Evolutionary conservation across 1,140 invertebrate genomes (phyloP), one percentile per base, ranked within the genome.

Genomic region (Colletes gigas): DNA sequence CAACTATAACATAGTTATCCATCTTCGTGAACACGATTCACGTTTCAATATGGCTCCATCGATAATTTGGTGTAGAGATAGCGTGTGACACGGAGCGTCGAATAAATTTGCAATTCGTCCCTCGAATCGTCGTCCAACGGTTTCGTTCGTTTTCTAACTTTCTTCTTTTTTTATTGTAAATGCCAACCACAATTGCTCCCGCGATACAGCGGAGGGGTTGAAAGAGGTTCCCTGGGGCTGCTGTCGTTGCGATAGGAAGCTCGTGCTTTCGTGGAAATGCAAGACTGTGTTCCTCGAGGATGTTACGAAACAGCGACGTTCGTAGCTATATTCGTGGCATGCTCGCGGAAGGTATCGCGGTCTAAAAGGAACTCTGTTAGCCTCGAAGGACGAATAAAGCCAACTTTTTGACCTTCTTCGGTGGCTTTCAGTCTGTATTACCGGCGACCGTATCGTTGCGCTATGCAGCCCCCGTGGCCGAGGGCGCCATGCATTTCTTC

Each of bases 381-480:
- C 69, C 80, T 82, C 76, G 70, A 62, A 82, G 75, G 81, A 73
- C 68, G 66, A 70, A 78, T 82, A 82, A 82, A 79, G 52, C 47
- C 60, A 57, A 60, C 52, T 65, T 82, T 78, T 57, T 62, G 75
- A 78, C 68, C 75, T 82, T 8, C 68, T 17, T 47, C 14, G 57
- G 66, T 78, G 67, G 50, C 75, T 82, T 65, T 82, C 78, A 82
- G 75, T 71, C 75, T 82, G 68, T 55, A 78, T 82, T 82, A 82
- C 67, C 75, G 54, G 67, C 76, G 75, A 71, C 21, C 59, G 62
- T 65, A 73, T n/a, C 54, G 69, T 60, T 59, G 63, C 60, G 68
- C 52, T 79, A 79, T 82, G 75, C 44, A 47, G 9, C 44, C 44
- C 44, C 9, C 44, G 44, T 47, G 9, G 9, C 9, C 44, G 44